Percentiles rank a stretch among this genome's conserved stretches.
Conservation (phyloP, 2,797 vertebrate genomes). For the Artibeus lituratus region DNA sequence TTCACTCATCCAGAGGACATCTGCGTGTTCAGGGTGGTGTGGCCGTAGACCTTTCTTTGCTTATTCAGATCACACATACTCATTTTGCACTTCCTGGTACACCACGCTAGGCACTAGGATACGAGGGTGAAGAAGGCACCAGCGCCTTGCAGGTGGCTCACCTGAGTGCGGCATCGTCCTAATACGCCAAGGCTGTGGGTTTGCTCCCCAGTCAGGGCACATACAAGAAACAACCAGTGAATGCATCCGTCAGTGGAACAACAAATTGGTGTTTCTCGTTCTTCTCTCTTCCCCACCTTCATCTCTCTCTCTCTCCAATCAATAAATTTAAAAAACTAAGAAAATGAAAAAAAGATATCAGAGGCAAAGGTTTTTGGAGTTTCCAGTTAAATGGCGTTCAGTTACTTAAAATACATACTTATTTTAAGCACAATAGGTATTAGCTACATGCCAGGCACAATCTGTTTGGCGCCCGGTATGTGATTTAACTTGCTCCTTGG, state of each 20-base stretch:
- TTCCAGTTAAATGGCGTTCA: not conserved
- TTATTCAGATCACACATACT: not conserved
- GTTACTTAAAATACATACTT: not conserved
- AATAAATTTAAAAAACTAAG: not conserved
- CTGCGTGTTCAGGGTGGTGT: too few relatives aligned
- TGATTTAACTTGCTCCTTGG: not conserved
- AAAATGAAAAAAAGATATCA: not conserved
- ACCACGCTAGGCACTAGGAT: not conserved
- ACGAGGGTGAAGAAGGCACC: not conserved
- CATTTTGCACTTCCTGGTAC: not conserved
- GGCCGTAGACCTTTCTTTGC: not conserved
- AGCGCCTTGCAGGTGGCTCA: not conserved
- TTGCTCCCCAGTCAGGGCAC: not conserved
- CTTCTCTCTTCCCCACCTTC: not conserved
- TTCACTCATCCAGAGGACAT: not conserved
- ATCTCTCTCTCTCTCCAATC: not conserved
- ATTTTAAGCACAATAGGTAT: not conserved
- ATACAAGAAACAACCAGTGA: not conserved
- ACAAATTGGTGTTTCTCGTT: not conserved
- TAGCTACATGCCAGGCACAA: not conserved
- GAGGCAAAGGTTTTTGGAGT: not conserved
- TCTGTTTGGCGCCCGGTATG: not conserved
- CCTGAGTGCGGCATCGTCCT: not conserved
- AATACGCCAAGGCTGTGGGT: not conserved
- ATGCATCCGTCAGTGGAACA: not conserved